Evolutionary conservation across 2,888 invertebrate genomes (phyloP).

Genomic region (Stenoptilia bipunctidactyla): DNA sequence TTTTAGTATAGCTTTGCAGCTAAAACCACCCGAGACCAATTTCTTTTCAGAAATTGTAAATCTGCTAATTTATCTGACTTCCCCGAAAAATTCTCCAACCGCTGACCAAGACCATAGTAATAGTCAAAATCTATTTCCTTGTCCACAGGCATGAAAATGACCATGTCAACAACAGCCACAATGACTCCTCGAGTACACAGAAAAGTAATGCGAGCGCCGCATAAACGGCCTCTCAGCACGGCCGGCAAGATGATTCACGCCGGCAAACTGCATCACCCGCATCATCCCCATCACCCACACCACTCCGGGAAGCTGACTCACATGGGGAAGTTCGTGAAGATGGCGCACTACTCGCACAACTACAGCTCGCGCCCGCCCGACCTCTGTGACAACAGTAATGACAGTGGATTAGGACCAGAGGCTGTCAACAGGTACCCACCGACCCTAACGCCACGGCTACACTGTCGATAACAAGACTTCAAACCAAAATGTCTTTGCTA

Average conservation of each 20-base stretch:
- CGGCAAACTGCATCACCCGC: conserved; percentile 38
- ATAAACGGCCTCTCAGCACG: conserved; percentile 61
- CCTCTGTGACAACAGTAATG: conserved; percentile 89
- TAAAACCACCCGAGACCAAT: too few relatives aligned
- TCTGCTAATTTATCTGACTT: too few relatives aligned
- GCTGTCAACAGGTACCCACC: conserved; percentile 58
- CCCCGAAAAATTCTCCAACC: too few relatives aligned
- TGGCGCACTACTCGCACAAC: conserved; percentile 53
- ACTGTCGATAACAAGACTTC: too few relatives aligned
- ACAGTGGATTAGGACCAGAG: conserved; percentile 89
- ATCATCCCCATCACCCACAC: conserved; percentile 25
- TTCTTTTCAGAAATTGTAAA: too few relatives aligned
- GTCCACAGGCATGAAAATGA: conserved; percentile 79
- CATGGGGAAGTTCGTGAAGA: conserved; percentile 53
- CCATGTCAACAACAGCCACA: conserved; percentile 77
- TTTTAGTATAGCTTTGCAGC: too few relatives aligned
- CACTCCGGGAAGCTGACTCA: conserved; percentile 25
- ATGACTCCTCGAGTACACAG: conserved; percentile 77
- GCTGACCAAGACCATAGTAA: too few relatives aligned
- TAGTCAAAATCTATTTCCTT: too few relatives aligned
- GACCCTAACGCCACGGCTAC: not conserved
- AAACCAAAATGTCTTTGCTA: too few relatives aligned
- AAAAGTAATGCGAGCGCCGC: conserved; percentile 77
- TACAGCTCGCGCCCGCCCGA: conserved; percentile 61
- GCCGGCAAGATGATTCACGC: conserved; percentile 61